Evolutionary conservation across 2,113 vertebrate genomes (phyloP).

Genomic region (Callorhinus ursinus): DNA sequence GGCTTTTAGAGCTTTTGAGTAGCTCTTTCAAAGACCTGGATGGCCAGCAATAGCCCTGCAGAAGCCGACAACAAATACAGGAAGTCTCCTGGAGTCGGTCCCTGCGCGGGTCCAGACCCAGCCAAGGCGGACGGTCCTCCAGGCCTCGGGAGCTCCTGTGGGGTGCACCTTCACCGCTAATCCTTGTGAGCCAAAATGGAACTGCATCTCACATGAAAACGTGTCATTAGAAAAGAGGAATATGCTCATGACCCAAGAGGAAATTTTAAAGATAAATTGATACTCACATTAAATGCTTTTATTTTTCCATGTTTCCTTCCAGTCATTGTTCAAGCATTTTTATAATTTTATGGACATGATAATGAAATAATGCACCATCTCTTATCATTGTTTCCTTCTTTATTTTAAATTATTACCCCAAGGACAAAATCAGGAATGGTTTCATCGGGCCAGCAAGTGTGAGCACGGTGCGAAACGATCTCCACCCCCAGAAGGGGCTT

Average conservation of each 20-base stretch:
- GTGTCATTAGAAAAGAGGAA: background rate
- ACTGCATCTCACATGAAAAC: background rate
- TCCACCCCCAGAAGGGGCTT: background rate
- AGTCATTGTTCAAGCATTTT: background rate
- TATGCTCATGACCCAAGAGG: background rate
- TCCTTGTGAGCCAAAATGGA: background rate
- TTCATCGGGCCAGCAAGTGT: background rate
- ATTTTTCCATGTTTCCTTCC: background rate
- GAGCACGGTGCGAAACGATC: background rate
- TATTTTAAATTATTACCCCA: background rate
- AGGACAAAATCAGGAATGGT: background rate
- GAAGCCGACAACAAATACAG: accelerated
- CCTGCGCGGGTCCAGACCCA: accelerated
- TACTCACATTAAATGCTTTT: background rate
- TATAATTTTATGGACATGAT: background rate
- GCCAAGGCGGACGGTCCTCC: accelerated
- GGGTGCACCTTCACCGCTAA: accelerated
- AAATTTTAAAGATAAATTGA: background rate
- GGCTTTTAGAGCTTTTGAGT: background rate
- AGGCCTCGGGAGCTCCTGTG: accelerated
- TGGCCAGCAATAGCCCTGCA: no score
- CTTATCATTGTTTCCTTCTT: background rate
- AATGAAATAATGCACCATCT: background rate
- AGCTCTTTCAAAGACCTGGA: background rate
- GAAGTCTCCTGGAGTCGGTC: background rate